phyloP scores from a whole-genome alignment of 2,113 vertebrate genomes.

The Castor canadensis region DNA sequence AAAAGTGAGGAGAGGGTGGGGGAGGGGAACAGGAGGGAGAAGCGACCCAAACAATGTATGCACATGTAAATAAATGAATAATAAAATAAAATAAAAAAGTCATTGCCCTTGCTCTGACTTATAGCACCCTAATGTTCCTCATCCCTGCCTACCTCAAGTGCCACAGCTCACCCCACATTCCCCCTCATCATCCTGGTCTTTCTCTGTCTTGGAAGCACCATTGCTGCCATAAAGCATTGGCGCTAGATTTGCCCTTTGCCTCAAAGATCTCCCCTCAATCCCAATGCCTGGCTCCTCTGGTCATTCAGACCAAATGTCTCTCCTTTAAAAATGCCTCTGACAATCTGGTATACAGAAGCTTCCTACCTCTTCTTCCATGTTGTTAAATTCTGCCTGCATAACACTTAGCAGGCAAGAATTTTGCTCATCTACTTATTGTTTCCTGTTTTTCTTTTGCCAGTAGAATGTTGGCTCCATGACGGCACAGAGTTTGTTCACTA shows the following conservation, averaged over 20 bases:
- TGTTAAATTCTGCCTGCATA: neutral
- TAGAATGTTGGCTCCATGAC: neutral
- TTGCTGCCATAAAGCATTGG: neutral
- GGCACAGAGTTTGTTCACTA: neutral
- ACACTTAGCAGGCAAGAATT: neutral
- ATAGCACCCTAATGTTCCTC: neutral
- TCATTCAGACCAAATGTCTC: neutral
- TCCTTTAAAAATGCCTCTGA: neutral
- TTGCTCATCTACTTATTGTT: neutral
- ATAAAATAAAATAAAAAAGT: no score
- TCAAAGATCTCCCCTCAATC: neutral
- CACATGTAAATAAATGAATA: no score
- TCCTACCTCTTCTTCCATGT: neutral
- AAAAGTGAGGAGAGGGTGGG: no score
- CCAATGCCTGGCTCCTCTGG: neutral
- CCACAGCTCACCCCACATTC: neutral
- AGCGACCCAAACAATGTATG: no score
- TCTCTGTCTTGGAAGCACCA: neutral
- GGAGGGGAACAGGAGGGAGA: no score
- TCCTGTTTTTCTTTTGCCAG: neutral
- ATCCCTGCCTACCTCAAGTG: neutral
- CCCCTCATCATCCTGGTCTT: neutral
- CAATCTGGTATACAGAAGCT: neutral
- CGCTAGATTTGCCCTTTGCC: neutral
- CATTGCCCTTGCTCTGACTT: neutral